Conservation (phyloP, 2,888 invertebrate genomes). For the Tipula helvola region DNA sequence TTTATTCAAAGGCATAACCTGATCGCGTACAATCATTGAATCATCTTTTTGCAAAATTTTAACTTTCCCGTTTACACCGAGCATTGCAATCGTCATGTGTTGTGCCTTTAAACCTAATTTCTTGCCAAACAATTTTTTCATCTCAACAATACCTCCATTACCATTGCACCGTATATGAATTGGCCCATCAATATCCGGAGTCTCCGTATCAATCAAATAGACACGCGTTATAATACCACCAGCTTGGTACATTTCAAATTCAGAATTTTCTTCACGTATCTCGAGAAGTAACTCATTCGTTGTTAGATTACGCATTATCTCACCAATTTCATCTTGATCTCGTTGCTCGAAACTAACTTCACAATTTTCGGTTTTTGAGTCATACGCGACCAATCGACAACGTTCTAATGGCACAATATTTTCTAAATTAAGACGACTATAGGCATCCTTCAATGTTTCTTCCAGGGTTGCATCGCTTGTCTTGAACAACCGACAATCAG, state of each 20-base stretch:
- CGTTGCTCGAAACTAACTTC: slow-evolving; percentile 52
- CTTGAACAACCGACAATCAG: slow-evolving; percentile 44
- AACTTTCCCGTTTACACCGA: slow-evolving; percentile 33
- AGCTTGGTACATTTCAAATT: slow-evolving; percentile 48
- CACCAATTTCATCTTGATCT: slow-evolving; percentile 38
- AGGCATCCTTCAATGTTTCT: slow-evolving; percentile 46
- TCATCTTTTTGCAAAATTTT: slow-evolving; percentile 33
- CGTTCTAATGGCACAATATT: slow-evolving; percentile 46
- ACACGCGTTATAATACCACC: slow-evolving; percentile 42
- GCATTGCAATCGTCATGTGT: slow-evolving; percentile 36
- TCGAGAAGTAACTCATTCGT: slow-evolving; percentile 53
- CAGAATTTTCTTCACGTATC: slow-evolving; percentile 43
- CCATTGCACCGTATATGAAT: slow-evolving; percentile 44
- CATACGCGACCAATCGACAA: slow-evolving; percentile 59
- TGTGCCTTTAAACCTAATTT: slow-evolving; percentile 35
- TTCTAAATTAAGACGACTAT: slow-evolving; percentile 45
- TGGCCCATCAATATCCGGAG: slow-evolving; percentile 48
- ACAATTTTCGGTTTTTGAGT: slow-evolving; percentile 48
- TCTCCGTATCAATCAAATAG: slow-evolving; percentile 40
- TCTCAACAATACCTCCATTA: slow-evolving; percentile 42
- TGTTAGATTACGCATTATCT: slow-evolving; percentile 33
- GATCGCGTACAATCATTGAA: slow-evolving; percentile 30
- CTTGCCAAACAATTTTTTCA: slow-evolving; percentile 43
- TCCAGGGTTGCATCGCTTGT: slow-evolving; percentile 45
- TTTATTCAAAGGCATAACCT: background rate